These are phyloP conservation scores for Speoplatyrhinus poulsoni DNA, from an alignment of 2,113 vertebrate species.

Conservation along the genomic window DNA sequence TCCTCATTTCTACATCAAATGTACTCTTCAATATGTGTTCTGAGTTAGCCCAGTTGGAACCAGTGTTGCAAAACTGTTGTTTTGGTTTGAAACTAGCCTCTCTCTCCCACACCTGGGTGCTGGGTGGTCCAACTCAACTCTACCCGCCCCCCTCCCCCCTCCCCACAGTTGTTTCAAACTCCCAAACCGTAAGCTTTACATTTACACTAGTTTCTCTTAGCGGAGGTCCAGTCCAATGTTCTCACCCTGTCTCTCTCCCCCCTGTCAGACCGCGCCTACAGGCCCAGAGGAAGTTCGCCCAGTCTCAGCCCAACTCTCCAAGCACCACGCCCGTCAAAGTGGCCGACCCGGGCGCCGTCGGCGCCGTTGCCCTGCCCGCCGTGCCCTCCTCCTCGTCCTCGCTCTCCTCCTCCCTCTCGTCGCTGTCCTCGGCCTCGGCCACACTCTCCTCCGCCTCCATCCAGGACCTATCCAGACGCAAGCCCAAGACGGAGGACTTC, in stretches of 20 bases:
- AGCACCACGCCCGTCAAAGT: slow-evolving; percentile 98
- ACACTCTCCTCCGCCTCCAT: slow-evolving; percentile 85
- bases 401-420: slow-evolving; percentile 54
- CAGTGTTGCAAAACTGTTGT: too few species aligned
- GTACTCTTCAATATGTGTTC: too few species aligned
- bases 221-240: too few species aligned
- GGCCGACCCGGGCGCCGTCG: slow-evolving; percentile 79
- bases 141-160: too few species aligned
- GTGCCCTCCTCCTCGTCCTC: slow-evolving; percentile 35
- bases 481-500: slow-evolving; percentile 99
- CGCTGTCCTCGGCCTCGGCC: slow-evolving; percentile 74
- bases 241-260: background rate
- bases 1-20: too few species aligned
- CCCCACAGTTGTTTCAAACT: too few species aligned
- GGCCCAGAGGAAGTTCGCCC: slow-evolving; percentile 99
- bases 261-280: slow-evolving; percentile 90
- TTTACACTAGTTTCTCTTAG: too few species aligned
- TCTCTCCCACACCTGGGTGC: too few species aligned
- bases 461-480: slow-evolving; percentile 96
- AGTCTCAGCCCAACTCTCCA: slow-evolving; percentile 98
- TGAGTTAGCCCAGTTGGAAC: too few species aligned
- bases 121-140: too few species aligned
- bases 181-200: too few species aligned
- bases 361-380: slow-evolving; percentile 82
- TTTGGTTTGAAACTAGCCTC: too few species aligned